phyloP scores from a whole-genome alignment of 2,888 invertebrate species.

The Cremastinae sp. region DNA sequence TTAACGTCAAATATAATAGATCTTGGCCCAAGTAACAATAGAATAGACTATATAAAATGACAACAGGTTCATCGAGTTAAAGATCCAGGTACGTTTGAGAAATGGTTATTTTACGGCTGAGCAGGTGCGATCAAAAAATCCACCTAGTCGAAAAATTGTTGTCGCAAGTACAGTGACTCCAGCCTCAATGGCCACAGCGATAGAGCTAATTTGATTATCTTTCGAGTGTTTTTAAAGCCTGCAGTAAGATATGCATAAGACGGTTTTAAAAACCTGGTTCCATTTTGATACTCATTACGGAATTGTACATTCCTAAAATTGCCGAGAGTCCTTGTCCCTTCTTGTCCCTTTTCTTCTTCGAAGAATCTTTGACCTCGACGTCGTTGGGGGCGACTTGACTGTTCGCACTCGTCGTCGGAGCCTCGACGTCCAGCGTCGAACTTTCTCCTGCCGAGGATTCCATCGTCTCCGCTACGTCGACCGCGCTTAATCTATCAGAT shows the following conservation, averaged over 20 bases:
- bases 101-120: not conserved
- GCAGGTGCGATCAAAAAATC: not conserved
- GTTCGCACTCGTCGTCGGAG: conserved; percentile 29
- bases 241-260: not conserved
- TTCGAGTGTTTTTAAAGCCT: conserved; percentile 11
- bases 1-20: conserved; percentile 51
- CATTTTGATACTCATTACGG: conserved; percentile 73
- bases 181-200: not conserved
- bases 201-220: conserved; percentile 24
- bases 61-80: conserved; percentile 45
- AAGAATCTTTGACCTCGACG: conserved; percentile 23
- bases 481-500: conserved; percentile 54
- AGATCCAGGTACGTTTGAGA: conserved; percentile 40
- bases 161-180: conserved; percentile 3
- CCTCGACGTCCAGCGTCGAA: not conserved
- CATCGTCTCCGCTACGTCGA: conserved; percentile 10
- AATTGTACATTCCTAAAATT: conserved; percentile 72
- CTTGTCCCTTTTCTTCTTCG: conserved; percentile 58
- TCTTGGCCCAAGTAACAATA: conserved; percentile 49
- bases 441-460: conserved; percentile 23
- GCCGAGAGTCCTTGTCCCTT: conserved; percentile 72
- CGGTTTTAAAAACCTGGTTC: conserved; percentile 74
- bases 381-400: not conserved
- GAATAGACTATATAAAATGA: conserved; percentile 58
- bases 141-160: not conserved